Conservation (phyloP, 1,140 invertebrate species). For the Pogonomyrmex barbatus region DNA sequence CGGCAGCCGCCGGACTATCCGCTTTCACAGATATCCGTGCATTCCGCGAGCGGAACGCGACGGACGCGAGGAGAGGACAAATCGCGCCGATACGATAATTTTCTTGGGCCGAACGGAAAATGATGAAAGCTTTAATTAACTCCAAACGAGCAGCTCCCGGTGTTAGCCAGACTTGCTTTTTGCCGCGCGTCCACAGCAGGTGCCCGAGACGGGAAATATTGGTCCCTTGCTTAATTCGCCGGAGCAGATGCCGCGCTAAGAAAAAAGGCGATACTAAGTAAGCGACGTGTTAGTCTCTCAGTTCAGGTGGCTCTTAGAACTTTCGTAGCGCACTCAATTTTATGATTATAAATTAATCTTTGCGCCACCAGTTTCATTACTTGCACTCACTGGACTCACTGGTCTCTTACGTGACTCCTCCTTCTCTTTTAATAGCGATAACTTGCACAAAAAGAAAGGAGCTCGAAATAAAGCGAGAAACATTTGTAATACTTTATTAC, state of each 20-base stretch:
- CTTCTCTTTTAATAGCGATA: not conserved
- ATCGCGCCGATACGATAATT: constrained; percentile 20
- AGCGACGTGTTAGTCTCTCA: constrained; percentile 24
- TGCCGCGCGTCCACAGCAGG: constrained; percentile 41
- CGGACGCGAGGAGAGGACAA: not conserved
- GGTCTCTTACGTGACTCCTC: not conserved
- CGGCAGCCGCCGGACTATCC: constrained; percentile 22
- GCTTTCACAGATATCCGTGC: constrained; percentile 47
- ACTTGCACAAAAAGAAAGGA: not conserved
- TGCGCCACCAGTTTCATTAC: not conserved
- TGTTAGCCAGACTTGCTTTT: constrained; percentile 28
- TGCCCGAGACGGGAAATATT: constrained; percentile 49
- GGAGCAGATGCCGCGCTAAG: constrained; percentile 45
- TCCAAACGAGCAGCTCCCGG: constrained; percentile 29
- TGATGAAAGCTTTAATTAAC: constrained; percentile 58
- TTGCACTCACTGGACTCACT: not conserved
- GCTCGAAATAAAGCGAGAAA: not conserved
- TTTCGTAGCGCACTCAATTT: constrained; percentile 15
- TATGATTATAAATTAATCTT: constrained; percentile 48
- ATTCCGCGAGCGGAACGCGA: constrained; percentile 24
- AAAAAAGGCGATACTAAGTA: constrained; percentile 34
- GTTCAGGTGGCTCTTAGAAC: constrained; percentile 23
- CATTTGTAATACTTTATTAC: not conserved
- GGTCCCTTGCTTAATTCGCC: constrained; percentile 35
- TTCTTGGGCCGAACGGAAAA: constrained; percentile 44